Conservation (phyloP, 2,888 invertebrate genomes). For the Leptopilina syphax region DNA sequence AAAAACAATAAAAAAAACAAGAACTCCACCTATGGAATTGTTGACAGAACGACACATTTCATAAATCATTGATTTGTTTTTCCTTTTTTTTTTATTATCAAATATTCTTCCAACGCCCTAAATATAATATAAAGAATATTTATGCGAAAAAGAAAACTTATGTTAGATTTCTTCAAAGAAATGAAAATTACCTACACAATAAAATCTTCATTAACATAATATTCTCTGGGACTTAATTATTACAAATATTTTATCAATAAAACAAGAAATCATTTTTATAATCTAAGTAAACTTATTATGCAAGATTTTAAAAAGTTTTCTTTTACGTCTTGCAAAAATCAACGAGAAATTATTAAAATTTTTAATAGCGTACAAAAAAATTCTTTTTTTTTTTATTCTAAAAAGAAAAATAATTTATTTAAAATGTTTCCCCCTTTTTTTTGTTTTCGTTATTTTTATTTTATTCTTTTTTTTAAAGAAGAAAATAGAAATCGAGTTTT, state of each 20-base stretch:
- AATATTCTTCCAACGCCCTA: constrained; percentile 29
- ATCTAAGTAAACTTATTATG: constrained; percentile 30
- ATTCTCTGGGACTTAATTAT: constrained; percentile 5
- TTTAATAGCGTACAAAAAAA: constrained; percentile 12
- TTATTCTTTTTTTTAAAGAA: neutral
- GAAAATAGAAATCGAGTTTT: constrained; percentile 28
- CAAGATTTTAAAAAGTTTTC: neutral
- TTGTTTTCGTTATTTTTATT: no score
- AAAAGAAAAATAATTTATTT: constrained; percentile 22
- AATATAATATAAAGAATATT: constrained; percentile 23
- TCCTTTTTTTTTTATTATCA: constrained; percentile 4
- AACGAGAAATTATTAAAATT: constrained; percentile 29
- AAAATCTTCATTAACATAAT: constrained; percentile 23
- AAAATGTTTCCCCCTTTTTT: constrained; percentile 8
- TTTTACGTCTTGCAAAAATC: neutral
- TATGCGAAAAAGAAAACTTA: constrained; percentile 19
- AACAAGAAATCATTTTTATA: constrained; percentile 21
- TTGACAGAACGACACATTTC: constrained; percentile 15
- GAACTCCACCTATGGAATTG: constrained; percentile 11
- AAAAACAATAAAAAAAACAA: neutral
- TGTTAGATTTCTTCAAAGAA: constrained; percentile 9
- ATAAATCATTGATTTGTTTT: constrained; percentile 1
- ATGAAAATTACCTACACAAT: constrained; percentile 22
- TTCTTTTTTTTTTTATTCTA: constrained; percentile 14
- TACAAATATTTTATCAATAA: constrained; percentile 18